Percentiles rank a stretch among this genome's conserved stretches.
Evolutionary conservation across 2,797 vertebrate genomes (phyloP).

Genomic region (Lepus townsendii): DNA sequence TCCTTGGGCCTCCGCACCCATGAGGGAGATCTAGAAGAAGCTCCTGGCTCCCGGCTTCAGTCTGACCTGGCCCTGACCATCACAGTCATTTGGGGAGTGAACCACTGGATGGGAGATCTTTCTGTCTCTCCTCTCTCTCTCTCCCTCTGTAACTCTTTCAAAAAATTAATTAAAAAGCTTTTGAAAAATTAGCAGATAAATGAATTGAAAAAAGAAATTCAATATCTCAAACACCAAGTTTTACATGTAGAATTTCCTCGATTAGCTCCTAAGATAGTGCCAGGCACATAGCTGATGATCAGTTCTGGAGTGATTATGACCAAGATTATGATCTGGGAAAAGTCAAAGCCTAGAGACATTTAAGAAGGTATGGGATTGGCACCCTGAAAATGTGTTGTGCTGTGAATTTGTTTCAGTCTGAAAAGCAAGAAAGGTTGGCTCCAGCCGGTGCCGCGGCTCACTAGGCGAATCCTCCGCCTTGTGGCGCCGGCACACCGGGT

Average conservation of each 20-base stretch:
- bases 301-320: neutral
- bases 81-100: no score
- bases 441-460: no score
- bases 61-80: no score
- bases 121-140: no score
- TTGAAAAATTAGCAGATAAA: neutral
- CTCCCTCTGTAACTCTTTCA: no score
- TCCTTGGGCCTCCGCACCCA: no score
- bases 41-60: no score
- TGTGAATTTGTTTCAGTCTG: neutral
- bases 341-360: no score
- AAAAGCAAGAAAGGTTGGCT: neutral
- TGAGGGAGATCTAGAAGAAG: no score
- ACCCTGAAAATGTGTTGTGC: neutral
- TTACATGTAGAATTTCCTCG: neutral
- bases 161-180: neutral
- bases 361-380: neutral
- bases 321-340: neutral
- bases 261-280: neutral
- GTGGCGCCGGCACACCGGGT: no score
- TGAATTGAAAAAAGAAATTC: neutral
- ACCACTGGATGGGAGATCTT: no score
- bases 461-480: no score
- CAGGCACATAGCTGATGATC: neutral
- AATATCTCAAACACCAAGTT: neutral